Percentiles rank a stretch among this genome's conserved stretches.
Evolutionary conservation across 2,113 vertebrate genomes (phyloP).

Genomic region (Aptenodytes patagonicus): DNA sequence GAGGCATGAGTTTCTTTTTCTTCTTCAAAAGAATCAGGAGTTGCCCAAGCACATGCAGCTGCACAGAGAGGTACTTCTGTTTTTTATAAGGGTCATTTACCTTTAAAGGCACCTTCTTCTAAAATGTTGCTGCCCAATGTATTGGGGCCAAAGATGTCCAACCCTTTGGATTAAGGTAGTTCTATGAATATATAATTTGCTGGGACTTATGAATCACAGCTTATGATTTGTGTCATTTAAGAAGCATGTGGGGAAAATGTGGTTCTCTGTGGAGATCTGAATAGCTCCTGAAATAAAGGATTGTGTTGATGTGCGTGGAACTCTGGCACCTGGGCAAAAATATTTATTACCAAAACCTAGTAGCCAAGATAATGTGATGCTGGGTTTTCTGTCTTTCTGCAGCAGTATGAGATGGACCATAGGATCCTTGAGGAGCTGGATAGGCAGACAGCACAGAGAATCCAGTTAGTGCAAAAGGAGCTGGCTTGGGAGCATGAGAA

Average conservation of each 20-base stretch:
- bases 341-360: not conserved
- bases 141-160: not conserved
- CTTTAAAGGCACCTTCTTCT: not conserved
- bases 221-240: not conserved
- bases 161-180: not conserved
- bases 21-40: slow-evolving; percentile 76
- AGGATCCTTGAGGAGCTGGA: slow-evolving; percentile 77
- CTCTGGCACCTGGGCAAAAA: not conserved
- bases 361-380: not conserved
- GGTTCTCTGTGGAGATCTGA: not conserved
- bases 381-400: not conserved
- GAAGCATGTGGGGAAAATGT: not conserved
- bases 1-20: slow-evolving; percentile 68
- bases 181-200: not conserved
- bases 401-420: slow-evolving; percentile 83
- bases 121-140: not conserved
- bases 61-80: slow-evolving; percentile 67
- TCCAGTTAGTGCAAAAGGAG: slow-evolving; percentile 78
- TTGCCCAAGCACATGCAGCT: slow-evolving; percentile 84
- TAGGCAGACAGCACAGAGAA: slow-evolving; percentile 68
- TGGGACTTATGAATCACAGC: not conserved
- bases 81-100: not conserved
- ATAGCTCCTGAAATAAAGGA: not conserved
- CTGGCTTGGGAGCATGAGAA: slow-evolving; percentile 87
- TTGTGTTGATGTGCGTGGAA: not conserved